Conservation (phyloP, 1,140 invertebrate species). For the Calycopis cecrops region DNA sequence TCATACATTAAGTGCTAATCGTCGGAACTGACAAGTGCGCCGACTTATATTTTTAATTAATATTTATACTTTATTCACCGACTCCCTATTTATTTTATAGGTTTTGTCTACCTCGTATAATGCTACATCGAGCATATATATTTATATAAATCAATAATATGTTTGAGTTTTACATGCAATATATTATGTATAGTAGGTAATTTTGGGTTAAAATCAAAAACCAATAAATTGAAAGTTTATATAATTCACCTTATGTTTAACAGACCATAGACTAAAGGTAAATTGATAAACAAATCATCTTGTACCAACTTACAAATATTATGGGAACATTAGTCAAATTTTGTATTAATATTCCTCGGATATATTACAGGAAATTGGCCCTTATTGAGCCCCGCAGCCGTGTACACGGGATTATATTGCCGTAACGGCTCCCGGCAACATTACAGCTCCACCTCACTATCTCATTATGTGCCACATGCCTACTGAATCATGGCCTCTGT, state of each 20-base stretch:
- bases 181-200: no score
- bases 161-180: no score
- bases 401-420: constrained; percentile 26
- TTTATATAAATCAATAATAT: no score
- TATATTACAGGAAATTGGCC: constrained; percentile 3
- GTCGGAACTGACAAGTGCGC: constrained; percentile 33
- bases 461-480: constrained; percentile 50
- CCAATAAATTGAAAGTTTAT: no score
- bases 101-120: neutral
- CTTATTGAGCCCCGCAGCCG: neutral
- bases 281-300: no score
- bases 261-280: no score
- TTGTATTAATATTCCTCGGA: neutral
- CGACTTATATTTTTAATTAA: constrained; percentile 19
- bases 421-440: constrained; percentile 27
- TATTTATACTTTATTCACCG: constrained; percentile 21
- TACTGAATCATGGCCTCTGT: constrained; percentile 45
- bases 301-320: constrained; percentile 1
- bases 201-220: no score
- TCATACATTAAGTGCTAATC: constrained; percentile 56
- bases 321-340: constrained; percentile 8
- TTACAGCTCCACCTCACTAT: constrained; percentile 40
- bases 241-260: no score
- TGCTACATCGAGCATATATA: no score
- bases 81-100: neutral